These are phyloP conservation scores for Erebia aethiops DNA, from an alignment of 2,888 invertebrate genomes.

Conservation along the genomic window DNA sequence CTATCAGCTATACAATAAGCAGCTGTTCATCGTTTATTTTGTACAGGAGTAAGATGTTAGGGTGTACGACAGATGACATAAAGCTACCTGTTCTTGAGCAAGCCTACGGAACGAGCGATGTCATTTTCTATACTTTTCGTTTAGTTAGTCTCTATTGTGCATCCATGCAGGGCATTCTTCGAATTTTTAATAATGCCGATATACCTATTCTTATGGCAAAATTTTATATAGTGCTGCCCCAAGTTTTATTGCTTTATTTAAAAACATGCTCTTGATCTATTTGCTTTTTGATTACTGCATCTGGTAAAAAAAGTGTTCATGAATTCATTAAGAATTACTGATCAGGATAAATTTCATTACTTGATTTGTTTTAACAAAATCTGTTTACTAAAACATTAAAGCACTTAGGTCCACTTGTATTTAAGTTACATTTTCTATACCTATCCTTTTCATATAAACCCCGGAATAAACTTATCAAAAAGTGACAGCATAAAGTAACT, in stretches of 20 bases:
- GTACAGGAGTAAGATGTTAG: conserved; percentile 57
- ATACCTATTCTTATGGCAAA: too few relatives aligned
- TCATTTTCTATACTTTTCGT: conserved; percentile 51
- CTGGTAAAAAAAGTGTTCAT: too few relatives aligned
- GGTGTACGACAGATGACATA: conserved; percentile 61
- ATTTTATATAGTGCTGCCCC: too few relatives aligned
- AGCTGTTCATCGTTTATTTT: conserved; percentile 69
- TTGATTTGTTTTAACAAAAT: neutral
- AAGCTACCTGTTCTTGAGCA: conserved; percentile 63
- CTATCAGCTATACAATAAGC: conserved; percentile 78
- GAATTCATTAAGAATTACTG: too few relatives aligned
- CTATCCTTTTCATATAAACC: too few relatives aligned
- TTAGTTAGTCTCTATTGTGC: conserved; percentile 48
- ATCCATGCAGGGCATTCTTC: conserved; percentile 19
- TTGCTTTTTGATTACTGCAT: too few relatives aligned
- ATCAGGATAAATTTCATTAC: neutral
- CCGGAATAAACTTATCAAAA: too few relatives aligned
- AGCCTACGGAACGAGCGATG: conserved; percentile 55
- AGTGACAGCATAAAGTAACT: too few relatives aligned
- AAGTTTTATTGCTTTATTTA: too few relatives aligned
- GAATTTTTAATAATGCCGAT: neutral
- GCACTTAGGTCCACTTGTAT: neutral
- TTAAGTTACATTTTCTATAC: too few relatives aligned
- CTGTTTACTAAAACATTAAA: neutral
- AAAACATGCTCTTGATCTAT: too few relatives aligned